Percentiles rank a stretch among this genome's conserved stretches.
phyloP scores from a whole-genome alignment of 2,888 invertebrate species.

The Pogonocherus hispidulus region DNA sequence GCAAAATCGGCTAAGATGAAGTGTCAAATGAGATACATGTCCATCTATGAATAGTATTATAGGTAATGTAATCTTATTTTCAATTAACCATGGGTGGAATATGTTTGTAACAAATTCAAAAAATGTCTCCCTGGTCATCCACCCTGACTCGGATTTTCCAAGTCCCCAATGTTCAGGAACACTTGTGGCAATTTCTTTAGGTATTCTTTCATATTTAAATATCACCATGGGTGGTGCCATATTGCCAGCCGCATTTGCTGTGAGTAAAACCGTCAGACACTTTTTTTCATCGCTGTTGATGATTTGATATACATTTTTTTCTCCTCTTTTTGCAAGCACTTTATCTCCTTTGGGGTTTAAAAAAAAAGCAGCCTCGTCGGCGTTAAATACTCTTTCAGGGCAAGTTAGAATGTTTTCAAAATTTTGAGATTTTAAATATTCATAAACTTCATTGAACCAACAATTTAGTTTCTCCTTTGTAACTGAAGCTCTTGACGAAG shows the following conservation, averaged over 20 bases:
- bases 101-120: not conserved
- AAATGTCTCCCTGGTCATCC: not conserved
- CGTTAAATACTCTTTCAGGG: slow-evolving; percentile 34
- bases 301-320: slow-evolving; percentile 31
- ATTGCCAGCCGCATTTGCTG: slow-evolving; percentile 31
- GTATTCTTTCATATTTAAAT: slow-evolving; percentile 1
- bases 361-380: slow-evolving; percentile 37
- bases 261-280: slow-evolving; percentile 34
- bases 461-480: slow-evolving; percentile 12
- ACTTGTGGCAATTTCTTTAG: not conserved
- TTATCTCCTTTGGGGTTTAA: slow-evolving; percentile 32
- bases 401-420: slow-evolving; percentile 15
- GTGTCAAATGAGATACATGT: not conserved
- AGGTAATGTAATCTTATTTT: not conserved
- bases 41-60: slow-evolving; percentile 1
- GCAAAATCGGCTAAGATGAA: not conserved
- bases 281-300: slow-evolving; percentile 34
- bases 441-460: slow-evolving; percentile 30
- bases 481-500: slow-evolving; percentile 3
- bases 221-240: slow-evolving; percentile 8
- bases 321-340: slow-evolving; percentile 30
- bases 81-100: not conserved
- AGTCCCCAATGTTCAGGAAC: not conserved
- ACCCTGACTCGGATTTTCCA: not conserved
- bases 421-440: not conserved